A percentile compares a stretch with the other conserved stretches of the same genome.
phyloP scores from a whole-genome alignment of 1,140 invertebrate genomes.

The Drosophila kurseongensis region DNA sequence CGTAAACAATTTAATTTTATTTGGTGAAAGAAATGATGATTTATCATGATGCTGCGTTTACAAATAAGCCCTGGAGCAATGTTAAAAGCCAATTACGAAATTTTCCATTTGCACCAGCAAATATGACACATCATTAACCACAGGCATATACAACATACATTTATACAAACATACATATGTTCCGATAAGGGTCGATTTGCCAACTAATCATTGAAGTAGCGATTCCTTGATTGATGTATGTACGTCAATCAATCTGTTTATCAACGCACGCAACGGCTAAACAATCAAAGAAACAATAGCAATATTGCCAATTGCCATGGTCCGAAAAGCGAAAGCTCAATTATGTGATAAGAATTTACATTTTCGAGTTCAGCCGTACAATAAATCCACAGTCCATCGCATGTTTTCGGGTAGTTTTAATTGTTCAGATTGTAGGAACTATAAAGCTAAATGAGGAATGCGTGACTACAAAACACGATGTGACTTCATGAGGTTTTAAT shows the following conservation, averaged over 20 bases:
- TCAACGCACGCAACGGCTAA: background rate
- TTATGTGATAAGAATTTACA: conserved; percentile 3
- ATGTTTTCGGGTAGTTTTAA: conserved; percentile 5
- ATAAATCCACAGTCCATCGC: background rate
- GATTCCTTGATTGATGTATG: conserved; percentile 18
- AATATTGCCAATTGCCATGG: conserved; percentile 21
- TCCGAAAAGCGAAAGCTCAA: conserved; percentile 29
- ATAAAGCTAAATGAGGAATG: conserved; percentile 27
- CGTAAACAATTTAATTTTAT: conserved; percentile 28
- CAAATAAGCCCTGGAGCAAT: background rate
- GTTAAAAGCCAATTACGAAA: conserved; percentile 26
- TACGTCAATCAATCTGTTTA: conserved; percentile 30
- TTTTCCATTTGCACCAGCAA: conserved; percentile 6
- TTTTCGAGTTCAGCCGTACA: background rate
- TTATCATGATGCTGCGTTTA: background rate
- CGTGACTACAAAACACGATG: conserved; percentile 6
- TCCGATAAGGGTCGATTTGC: conserved; percentile 23
- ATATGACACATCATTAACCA: conserved; percentile 7
- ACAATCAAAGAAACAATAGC: background rate
- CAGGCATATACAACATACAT: background rate
- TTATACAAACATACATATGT: background rate
- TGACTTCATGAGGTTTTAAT: conserved; percentile 9
- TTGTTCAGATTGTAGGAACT: conserved; percentile 23
- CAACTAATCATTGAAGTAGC: conserved; percentile 31
- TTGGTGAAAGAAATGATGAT: conserved; percentile 6